Base-by-base conservation (phyloP, 2,888 invertebrate genomes). In the Chymomyza procnemis region DNA sequence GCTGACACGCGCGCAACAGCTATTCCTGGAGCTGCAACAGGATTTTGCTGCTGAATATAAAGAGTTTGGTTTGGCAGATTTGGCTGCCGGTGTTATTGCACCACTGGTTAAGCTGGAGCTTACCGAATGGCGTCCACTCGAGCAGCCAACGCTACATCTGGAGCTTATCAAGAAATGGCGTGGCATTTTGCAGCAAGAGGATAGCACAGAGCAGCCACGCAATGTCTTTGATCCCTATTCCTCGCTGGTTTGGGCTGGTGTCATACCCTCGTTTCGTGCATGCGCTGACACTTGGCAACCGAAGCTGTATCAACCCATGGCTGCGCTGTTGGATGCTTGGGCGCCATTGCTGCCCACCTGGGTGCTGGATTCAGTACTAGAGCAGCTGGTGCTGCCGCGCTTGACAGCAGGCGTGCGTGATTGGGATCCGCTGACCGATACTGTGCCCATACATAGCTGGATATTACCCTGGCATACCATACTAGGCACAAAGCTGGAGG, bases 361-460 rank as follows among this genome's bases (percentile, higher is more conserved):
- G 97, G 94, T 99, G 68, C 84, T 95, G 73, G 94, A 95, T 74
- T 95, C 96, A 83, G 93, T 97, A 65, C 92, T 96, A n/a, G 94
- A 97, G 63, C 95, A 97, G 79, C 92, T 95, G 59, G 93, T 99
- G 60, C 92, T 97, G 82, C 97, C 97, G 0, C 93, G 94, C 50
- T 89, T 96, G 47, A 92, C 93, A 19, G 91, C 93, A 0, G 97
- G 96, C 76, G 97, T 97, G 0, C 94, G 96, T 55, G 93, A 93
- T 63, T 99, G 99, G 99, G 97, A 99, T 92, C 99, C 99, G 0
- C 93, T 98, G 1, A 96, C 96, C 0, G 99, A 99, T 90, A 96
- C 96, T 0, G 94, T 97, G 75, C 99, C 99, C 14, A 96, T 99
- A 76, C 99, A 99, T 90, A 94, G 95, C 4, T 99, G 99, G 99